A percentile compares a stretch with the other conserved stretches of the same genome.
phyloP scores from a whole-genome alignment of 2,888 invertebrate genomes.

The Zeuzera pyrina region DNA sequence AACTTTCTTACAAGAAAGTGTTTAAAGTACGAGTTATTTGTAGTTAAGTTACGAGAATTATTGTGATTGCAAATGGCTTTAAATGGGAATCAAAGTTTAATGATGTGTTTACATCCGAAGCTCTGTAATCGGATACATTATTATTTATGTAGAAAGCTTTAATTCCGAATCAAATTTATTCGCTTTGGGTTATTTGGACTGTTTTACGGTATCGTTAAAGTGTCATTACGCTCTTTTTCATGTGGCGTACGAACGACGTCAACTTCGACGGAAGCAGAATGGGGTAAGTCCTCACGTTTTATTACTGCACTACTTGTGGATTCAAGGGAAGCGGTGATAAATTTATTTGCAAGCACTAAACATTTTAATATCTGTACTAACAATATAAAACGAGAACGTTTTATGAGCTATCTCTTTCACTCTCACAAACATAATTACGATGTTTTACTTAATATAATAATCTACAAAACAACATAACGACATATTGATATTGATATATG shows the following conservation, averaged over 20 bases:
- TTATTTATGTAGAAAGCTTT: slow-evolving; percentile 46
- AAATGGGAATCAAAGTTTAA: slow-evolving; percentile 20
- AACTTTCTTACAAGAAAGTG: no score
- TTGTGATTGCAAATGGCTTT: slow-evolving; percentile 14
- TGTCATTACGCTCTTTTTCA: slow-evolving; percentile 63
- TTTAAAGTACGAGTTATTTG: no score
- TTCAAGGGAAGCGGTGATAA: slow-evolving; percentile 31
- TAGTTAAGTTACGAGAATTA: slow-evolving; percentile 10
- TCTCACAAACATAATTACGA: neutral
- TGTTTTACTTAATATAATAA: no score
- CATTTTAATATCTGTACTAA: slow-evolving; percentile 16
- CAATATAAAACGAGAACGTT: slow-evolving; percentile 17
- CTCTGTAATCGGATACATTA: slow-evolving; percentile 27
- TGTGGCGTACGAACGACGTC: slow-evolving; percentile 50
- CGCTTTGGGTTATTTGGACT: slow-evolving; percentile 34
- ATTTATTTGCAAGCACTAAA: slow-evolving; percentile 19
- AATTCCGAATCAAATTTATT: slow-evolving; percentile 52
- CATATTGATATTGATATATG: no score
- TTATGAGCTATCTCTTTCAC: slow-evolving; percentile 14
- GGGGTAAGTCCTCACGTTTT: slow-evolving; percentile 67
- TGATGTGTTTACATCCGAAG: slow-evolving; percentile 33
- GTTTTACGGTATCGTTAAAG: slow-evolving; percentile 59
- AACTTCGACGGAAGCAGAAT: slow-evolving; percentile 58
- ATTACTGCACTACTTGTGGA: slow-evolving; percentile 52
- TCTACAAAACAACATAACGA: no score